phyloP scores from a whole-genome alignment of 2,113 vertebrate genomes.

The Carassius carassius region DNA sequence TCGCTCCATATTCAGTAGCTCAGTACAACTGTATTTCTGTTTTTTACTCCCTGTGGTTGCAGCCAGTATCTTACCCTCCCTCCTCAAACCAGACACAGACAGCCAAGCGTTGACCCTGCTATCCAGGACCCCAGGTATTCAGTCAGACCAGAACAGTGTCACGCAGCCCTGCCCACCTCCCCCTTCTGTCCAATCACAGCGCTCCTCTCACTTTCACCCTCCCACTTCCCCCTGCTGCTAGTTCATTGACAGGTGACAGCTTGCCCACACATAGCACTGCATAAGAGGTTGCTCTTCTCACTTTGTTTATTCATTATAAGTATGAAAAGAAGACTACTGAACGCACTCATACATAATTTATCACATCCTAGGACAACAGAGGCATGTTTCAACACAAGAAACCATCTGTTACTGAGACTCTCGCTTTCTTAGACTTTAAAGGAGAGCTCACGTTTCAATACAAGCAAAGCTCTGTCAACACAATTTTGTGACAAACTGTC shows the following conservation, averaged over 20 bases:
- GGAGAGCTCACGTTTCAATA: not conserved
- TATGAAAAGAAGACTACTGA: not conserved
- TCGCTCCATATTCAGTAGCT: not conserved
- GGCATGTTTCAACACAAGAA: not conserved
- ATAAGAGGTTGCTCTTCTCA: slow-evolving; percentile 48
- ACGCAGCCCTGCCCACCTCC: not conserved
- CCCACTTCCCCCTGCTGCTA: slow-evolving; percentile 21
- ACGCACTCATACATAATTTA: not conserved
- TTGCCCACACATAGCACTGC: slow-evolving; percentile 77
- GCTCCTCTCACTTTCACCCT: not conserved
- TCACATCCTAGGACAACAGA: not conserved
- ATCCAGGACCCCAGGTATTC: slow-evolving; percentile 84
- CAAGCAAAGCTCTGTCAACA: not conserved
- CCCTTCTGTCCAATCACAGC: not conserved
- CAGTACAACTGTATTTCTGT: slow-evolving; percentile 37
- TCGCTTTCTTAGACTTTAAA: not conserved
- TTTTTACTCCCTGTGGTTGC: slow-evolving; percentile 61
- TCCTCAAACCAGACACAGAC: slow-evolving; percentile 79
- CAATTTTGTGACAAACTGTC: not conserved
- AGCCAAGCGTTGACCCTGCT: slow-evolving; percentile 71
- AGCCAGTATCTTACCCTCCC: slow-evolving; percentile 87
- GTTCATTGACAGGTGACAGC: slow-evolving; percentile 57
- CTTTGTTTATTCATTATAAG: not conserved
- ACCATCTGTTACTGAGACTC: not conserved
- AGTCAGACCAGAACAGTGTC: slow-evolving; percentile 62